phyloP scores from a whole-genome alignment of 2,113 vertebrate genomes.

The Pygoscelis adeliae region DNA sequence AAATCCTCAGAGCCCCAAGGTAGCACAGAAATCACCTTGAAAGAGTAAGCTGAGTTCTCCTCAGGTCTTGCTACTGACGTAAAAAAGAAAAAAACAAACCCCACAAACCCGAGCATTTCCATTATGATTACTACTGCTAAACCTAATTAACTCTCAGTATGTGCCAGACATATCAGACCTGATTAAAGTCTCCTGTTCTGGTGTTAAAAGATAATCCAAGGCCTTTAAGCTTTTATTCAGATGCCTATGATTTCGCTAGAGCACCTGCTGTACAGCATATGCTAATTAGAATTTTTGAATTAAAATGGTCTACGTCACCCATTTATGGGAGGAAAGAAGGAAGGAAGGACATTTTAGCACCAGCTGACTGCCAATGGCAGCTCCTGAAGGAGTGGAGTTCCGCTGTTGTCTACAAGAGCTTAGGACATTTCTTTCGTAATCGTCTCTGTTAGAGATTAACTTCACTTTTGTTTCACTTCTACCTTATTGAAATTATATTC shows the following conservation, averaged over 20 bases:
- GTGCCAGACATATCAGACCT: neutral
- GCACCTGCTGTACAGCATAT: neutral
- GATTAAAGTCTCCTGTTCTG: conserved; percentile 26
- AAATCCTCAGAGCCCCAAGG: neutral
- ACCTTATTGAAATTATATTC: neutral
- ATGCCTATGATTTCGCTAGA: neutral
- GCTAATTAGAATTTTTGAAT: neutral
- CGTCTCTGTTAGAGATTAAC: neutral
- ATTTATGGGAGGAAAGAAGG: neutral
- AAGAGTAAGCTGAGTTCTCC: neutral
- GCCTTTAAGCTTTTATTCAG: neutral
- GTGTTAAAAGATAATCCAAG: conserved; percentile 5
- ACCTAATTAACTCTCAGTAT: conserved; percentile 25
- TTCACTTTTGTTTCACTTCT: neutral
- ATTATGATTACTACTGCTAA: conserved; percentile 1
- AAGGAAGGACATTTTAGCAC: neutral
- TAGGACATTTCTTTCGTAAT: neutral
- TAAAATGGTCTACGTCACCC: neutral
- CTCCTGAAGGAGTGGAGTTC: neutral
- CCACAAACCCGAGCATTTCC: neutral
- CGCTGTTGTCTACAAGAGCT: neutral
- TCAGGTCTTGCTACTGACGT: neutral
- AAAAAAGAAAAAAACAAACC: neutral
- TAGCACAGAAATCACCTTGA: neutral
- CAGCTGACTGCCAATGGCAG: neutral